These are phyloP conservation scores for Nerophis ophidion DNA, from an alignment of 2,113 vertebrate genomes.

Conservation along the genomic window DNA sequence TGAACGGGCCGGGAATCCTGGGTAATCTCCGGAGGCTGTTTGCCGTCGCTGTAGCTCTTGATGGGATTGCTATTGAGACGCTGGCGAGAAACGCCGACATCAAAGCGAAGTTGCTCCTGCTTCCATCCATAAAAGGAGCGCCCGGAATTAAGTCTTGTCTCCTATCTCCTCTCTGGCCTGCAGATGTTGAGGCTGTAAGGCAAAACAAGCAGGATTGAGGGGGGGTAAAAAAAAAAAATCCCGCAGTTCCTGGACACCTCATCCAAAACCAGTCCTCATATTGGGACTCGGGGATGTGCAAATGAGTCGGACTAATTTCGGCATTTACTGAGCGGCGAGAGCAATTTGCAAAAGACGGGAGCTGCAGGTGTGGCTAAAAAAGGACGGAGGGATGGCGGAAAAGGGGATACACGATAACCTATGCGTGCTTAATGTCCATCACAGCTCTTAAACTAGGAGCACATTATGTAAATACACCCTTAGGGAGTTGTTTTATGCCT, in stretches of 20 bases:
- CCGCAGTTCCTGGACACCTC: slow-evolving; percentile 1
- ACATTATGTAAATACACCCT: too few species aligned
- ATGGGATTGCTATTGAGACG: slow-evolving; percentile 25
- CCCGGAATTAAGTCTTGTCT: slow-evolving; percentile 8
- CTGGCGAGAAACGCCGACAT: slow-evolving; percentile 17
- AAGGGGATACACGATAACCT: background rate
- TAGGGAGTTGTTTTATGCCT: too few species aligned
- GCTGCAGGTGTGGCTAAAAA: slow-evolving; percentile 53
- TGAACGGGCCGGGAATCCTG: slow-evolving; percentile 15
- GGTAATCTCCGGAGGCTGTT: slow-evolving; percentile 29
- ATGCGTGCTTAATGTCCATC: background rate
- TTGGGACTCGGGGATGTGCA: slow-evolving; percentile 53
- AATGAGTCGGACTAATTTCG: slow-evolving; percentile 64
- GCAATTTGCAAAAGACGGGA: slow-evolving; percentile 31
- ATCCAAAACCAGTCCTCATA: slow-evolving; percentile 20
- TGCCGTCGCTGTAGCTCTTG: slow-evolving; percentile 31
- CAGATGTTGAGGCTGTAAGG: background rate
- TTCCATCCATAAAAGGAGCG: slow-evolving; percentile 1
- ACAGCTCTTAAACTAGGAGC: background rate
- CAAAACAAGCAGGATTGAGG: background rate
- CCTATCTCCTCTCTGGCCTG: background rate
- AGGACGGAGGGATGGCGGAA: background rate
- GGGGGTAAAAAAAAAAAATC: background rate
- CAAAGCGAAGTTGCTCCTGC: slow-evolving; percentile 29
- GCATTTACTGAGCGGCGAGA: slow-evolving; percentile 45